Evolutionary conservation across 1,140 invertebrate genomes (phyloP).

Genomic region (Lepidurus packardi): DNA sequence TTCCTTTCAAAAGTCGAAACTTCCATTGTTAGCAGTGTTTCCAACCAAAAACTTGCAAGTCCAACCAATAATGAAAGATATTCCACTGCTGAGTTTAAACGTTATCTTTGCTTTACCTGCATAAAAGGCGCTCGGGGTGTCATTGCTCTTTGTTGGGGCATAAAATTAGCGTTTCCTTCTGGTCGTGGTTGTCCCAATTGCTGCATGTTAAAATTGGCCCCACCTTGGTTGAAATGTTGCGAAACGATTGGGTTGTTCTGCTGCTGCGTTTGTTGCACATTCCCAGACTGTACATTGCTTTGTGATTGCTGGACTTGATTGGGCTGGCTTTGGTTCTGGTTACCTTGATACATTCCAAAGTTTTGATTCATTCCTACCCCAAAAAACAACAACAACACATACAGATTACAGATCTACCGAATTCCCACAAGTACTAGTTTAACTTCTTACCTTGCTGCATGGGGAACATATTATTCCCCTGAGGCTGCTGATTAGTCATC

Average conservation of each 20-base stretch:
- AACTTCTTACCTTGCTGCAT: constrained; percentile 1
- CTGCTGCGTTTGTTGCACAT: constrained; percentile 55
- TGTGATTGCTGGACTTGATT: constrained; percentile 40
- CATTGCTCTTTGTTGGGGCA: constrained; percentile 27
- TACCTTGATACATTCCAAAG: constrained; percentile 36
- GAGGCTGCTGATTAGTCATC: constrained; percentile 41
- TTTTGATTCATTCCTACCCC: constrained; percentile 27
- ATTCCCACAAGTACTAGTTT: too few relatives aligned
- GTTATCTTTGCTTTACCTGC: constrained; percentile 9
- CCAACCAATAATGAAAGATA: too few relatives aligned
- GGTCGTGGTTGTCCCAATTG: constrained; percentile 17
- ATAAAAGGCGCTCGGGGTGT: constrained; percentile 23
- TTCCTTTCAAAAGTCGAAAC: too few relatives aligned
- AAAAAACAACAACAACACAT: background rate
- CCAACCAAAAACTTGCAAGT: too few relatives aligned
- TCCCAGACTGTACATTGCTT: constrained; percentile 46
- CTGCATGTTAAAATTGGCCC: constrained; percentile 15
- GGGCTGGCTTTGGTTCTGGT: constrained; percentile 40
- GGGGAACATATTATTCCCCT: constrained; percentile 55
- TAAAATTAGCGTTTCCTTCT: background rate
- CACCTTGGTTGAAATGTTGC: constrained; percentile 28
- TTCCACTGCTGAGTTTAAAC: background rate
- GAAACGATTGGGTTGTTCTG: constrained; percentile 42
- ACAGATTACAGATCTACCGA: constrained; percentile 29
- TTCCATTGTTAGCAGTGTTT: too few relatives aligned